A percentile compares a stretch with the other conserved stretches of the same genome.
Conservation (phyloP, 2,797 vertebrate genomes). For the Galago senegalensis region DNA sequence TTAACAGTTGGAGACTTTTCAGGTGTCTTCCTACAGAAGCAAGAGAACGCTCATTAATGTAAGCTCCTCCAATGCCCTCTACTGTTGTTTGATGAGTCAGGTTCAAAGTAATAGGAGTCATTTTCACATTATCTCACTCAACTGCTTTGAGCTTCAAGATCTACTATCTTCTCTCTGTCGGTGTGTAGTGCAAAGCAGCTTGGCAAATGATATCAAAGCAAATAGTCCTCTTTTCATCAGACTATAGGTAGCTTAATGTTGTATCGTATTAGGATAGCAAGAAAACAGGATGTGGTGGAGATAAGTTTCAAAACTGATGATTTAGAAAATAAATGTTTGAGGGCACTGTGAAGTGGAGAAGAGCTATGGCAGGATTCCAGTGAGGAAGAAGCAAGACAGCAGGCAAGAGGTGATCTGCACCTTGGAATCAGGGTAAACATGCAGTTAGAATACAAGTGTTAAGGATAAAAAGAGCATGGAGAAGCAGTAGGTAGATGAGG, state of each 20-base stretch:
- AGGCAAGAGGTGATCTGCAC: neutral
- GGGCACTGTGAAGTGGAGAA: neutral
- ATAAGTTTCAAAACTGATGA: neutral
- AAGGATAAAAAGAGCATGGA: neutral
- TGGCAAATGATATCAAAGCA: conserved; percentile 50
- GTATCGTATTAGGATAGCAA: neutral
- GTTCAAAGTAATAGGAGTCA: conserved; percentile 30
- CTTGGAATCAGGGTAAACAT: neutral
- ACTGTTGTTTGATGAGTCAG: conserved; percentile 37
- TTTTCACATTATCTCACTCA: conserved; percentile 66
- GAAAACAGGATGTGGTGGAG: neutral
- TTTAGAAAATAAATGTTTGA: neutral
- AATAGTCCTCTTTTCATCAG: neutral
- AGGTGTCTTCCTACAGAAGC: conserved; percentile 53
- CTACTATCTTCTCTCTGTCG: neutral
- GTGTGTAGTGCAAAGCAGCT: neutral
- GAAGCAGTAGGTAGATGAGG: neutral
- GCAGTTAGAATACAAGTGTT: neutral
- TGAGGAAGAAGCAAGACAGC: neutral
- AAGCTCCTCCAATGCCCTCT: neutral
- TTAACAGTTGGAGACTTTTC: conserved; percentile 39
- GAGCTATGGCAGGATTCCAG: neutral
- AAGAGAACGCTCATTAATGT: conserved; percentile 65
- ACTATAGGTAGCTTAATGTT: neutral
- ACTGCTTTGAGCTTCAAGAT: conserved; percentile 39